phyloP scores from a whole-genome alignment of 2,113 vertebrate genomes.

The Cochlearius cochlearius region DNA sequence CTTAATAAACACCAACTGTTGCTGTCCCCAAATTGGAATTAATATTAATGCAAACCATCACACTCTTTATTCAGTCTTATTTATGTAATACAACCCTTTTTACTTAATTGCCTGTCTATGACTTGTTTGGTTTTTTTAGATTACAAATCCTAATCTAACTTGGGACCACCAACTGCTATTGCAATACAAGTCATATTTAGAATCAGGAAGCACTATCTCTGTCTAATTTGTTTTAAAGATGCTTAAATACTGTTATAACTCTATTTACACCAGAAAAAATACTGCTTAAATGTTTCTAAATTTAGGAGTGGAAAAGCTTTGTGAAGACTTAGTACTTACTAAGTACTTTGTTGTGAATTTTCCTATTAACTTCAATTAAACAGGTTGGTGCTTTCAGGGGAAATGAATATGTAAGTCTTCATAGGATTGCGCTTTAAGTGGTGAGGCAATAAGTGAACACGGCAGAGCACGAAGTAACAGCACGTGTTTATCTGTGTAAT shows the following conservation, averaged over 20 bases:
- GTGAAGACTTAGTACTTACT: not conserved
- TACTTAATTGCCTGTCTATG: not conserved
- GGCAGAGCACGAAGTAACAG: not conserved
- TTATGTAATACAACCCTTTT: not conserved
- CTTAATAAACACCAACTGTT: not conserved
- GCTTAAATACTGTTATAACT: not conserved
- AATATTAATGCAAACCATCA: not conserved
- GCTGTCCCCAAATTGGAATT: not conserved
- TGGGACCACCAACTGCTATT: not conserved
- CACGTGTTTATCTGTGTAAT: rapidly evolving
- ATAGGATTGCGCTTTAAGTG: not conserved
- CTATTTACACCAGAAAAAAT: not conserved
- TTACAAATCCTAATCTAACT: not conserved
- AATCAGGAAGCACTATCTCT: not conserved
- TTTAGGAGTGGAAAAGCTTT: not conserved
- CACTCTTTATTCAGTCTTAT: not conserved
- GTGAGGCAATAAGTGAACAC: not conserved
- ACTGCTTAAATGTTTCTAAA: not conserved
- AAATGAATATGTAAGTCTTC: not conserved
- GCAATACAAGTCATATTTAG: not conserved
- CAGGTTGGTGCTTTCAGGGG: not conserved
- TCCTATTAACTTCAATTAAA: not conserved
- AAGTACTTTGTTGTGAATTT: slow-evolving; percentile 12
- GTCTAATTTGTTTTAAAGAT: not conserved
- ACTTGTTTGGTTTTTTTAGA: not conserved